Base-by-base conservation (phyloP, 2,888 invertebrate species). In the Calameuta filiformis region DNA sequence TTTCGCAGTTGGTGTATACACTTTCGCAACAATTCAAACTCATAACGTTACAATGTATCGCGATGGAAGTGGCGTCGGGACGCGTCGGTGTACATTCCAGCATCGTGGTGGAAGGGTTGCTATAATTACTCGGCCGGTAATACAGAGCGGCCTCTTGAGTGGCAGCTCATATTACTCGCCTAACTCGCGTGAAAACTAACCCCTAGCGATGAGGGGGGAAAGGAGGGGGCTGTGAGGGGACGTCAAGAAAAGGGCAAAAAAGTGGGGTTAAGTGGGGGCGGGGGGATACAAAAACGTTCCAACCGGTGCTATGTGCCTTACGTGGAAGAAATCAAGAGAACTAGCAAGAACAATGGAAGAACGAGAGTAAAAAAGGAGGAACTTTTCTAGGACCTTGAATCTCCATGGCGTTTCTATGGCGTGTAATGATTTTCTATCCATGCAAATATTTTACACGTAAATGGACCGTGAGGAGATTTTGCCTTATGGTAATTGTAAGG, bases 111-210 rank as follows among this genome's bases (percentile, higher is more conserved):
- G 76, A 80, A 86, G 83, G 85, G 84, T 85, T 84, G 86, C 85
- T 87, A 88, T 90, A 90, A 90, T 90, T 90, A 89, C 89, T 89
- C 85, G 87, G 85, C 85, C 88, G 85, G 87, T 89, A 89, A 88
- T 89, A 88, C 86, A 86, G 89, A 86, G 86, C 86, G 86, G 86
- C 82, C 40, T 84, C 86, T 89, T 90, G 89, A 90, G 89, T 90
- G 90, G 89, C 90, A 89, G 89, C 88, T 90, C 89, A 88, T 89
- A 90, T 90, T 89, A 89, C 89, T 86, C 87, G 86, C 85, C 88
- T 87, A 89, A 88, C 88, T 88, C 87, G 88, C 87, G 87, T 88
- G 89, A 88, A 89, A 89, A 89, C 88, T 87, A 88, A 89, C 89
- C 89, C 87, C 86, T 87, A 83, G 87, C 85, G 86, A 84, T 73